These are phyloP conservation scores for Mobula birostris DNA, from an alignment of 2,113 vertebrate genomes.

Conservation along the genomic window DNA sequence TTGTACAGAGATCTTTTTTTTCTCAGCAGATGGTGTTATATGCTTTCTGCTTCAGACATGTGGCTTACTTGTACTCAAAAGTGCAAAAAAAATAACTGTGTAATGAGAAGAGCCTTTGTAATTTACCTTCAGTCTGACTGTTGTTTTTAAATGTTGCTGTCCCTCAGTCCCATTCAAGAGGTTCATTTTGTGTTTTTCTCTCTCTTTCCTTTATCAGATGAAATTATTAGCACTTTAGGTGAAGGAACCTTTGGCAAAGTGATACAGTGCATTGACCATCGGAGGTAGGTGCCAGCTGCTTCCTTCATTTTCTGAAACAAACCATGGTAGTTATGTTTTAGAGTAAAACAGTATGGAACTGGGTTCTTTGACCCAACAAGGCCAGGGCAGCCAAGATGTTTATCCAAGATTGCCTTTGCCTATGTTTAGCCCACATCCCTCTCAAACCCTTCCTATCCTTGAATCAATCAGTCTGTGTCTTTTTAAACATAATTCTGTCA, in stretches of 20 bases:
- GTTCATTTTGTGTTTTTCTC: conserved; percentile 39
- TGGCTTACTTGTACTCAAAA: conserved; percentile 29
- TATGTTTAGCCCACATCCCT: too few species aligned
- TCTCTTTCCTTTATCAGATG: conserved; percentile 65
- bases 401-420: too few species aligned
- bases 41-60: conserved; percentile 36
- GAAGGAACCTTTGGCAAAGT: conserved; percentile 94
- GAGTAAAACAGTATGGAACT: too few species aligned
- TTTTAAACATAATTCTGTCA: too few species aligned
- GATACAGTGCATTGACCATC: conserved; percentile 88
- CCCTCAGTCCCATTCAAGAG: not conserved
- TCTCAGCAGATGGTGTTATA: conserved; percentile 38
- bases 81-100: not conserved
- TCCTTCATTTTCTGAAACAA: not conserved
- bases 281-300: conserved; percentile 61
- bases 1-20: conserved; percentile 23
- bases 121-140: conserved; percentile 7
- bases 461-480: too few species aligned
- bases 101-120: conserved; percentile 35
- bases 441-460: too few species aligned
- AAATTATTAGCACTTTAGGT: conserved; percentile 88
- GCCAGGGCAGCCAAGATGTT: too few species aligned
- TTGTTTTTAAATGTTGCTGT: not conserved
- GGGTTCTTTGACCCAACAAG: too few species aligned
- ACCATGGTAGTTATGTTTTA: too few species aligned